These are phyloP conservation scores for Aphrocallistes beatrix DNA, from an alignment of 37 sponge, comb jelly and placozoan species.

Conservation along the genomic window DNA sequence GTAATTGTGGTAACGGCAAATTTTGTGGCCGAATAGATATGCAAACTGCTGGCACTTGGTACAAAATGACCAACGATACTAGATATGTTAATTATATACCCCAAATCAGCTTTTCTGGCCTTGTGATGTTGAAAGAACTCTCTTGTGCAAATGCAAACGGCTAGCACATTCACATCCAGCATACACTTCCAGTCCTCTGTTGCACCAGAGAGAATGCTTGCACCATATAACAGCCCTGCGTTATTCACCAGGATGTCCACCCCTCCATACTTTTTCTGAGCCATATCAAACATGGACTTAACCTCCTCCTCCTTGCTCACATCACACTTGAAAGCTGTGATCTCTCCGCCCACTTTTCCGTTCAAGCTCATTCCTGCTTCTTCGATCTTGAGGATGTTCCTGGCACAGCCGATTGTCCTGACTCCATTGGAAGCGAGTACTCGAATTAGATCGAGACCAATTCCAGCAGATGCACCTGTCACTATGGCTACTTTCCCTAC, in stretches of 20 bases:
- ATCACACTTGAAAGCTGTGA: conserved; percentile 66
- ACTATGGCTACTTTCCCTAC: conserved; percentile 11
- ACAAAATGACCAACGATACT: neutral
- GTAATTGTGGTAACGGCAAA: conserved; percentile 63
- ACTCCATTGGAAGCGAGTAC: neutral
- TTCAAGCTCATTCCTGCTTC: neutral
- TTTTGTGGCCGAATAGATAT: conserved; percentile 62
- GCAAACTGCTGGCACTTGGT: neutral
- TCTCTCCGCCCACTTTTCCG: conserved; percentile 13
- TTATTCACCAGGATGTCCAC: conserved; percentile 62
- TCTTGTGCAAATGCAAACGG: conserved; percentile 41
- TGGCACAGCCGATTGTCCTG: neutral
- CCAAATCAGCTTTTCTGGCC: conserved; percentile 43
- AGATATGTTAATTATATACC: conserved; percentile 44
- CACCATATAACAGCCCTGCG: conserved; percentile 54
- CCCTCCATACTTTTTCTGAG: conserved; percentile 41
- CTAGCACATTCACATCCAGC: conserved; percentile 62
- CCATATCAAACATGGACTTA: conserved; percentile 28
- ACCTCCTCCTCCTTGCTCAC: conserved; percentile 58
- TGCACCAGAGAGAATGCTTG: conserved; percentile 34
- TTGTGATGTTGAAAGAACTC: conserved; percentile 51
- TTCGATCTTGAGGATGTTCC: neutral
- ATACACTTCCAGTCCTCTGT: conserved; percentile 60
- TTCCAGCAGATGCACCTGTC: neutral
- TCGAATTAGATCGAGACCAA: neutral